Evolutionary conservation across 2,797 vertebrate genomes (phyloP).

Genomic region (Ispidina lecontei): DNA sequence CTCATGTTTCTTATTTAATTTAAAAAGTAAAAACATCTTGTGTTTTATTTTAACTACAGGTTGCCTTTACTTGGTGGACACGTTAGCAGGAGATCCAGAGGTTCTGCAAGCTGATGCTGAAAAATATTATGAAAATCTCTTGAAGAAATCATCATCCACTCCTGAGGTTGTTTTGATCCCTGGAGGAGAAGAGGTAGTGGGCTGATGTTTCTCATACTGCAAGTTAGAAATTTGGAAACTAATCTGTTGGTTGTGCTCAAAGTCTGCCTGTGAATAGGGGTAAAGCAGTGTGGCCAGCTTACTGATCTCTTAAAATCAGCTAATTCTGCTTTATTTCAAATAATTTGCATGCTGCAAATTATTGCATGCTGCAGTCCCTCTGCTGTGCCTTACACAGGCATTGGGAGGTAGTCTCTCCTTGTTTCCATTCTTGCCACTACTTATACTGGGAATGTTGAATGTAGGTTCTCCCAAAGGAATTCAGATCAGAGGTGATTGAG

Average conservation of each 20-base stretch:
- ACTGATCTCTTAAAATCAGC: not conserved
- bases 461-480: not conserved
- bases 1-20: not conserved
- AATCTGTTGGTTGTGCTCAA: not conserved
- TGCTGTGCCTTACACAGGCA: not conserved
- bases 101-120: slow-evolving; percentile 33
- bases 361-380: no score
- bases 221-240: not conserved
- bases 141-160: not conserved
- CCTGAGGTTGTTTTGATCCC: slow-evolving; percentile 46
- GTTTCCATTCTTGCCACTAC: not conserved
- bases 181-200: slow-evolving; percentile 70
- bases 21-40: not conserved
- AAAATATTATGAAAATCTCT: slow-evolving; percentile 46
- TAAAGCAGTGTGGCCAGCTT: not conserved
- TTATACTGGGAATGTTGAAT: not conserved
- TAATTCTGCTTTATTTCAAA: not conserved
- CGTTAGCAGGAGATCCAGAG: slow-evolving; percentile 48
- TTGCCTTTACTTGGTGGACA: slow-evolving; percentile 66
- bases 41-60: slow-evolving; percentile 12
- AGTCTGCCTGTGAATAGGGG: not conserved
- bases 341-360: not conserved
- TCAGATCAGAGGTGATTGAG: not conserved
- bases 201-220: not conserved
- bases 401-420: not conserved